These are phyloP conservation scores for Acronicta psi DNA, from an alignment of 2,888 invertebrate species.

Conservation along the genomic window DNA sequence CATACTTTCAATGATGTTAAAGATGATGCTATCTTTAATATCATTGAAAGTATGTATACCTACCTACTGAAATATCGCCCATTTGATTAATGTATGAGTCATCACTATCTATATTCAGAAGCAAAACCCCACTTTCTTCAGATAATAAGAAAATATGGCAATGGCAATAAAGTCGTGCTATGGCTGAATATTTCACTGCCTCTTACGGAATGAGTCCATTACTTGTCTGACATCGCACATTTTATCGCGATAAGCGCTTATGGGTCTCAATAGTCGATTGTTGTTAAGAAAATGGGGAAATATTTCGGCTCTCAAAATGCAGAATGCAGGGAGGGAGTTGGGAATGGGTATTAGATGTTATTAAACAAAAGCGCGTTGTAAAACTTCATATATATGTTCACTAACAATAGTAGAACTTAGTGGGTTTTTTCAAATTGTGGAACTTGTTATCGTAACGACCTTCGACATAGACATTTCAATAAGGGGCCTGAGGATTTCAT, in stretches of 20 bases:
- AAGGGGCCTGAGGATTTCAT: no score
- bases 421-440: no score
- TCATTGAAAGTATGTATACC: neutral
- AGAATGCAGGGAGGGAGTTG: conserved; percentile 46
- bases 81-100: conserved; percentile 25
- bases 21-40: no score
- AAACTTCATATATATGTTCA: no score
- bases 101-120: conserved; percentile 15
- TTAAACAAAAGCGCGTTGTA: no score
- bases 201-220: conserved; percentile 56
- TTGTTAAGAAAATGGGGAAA: conserved; percentile 63
- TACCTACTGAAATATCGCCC: neutral
- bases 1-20: neutral
- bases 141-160: conserved; percentile 50
- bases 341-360: neutral
- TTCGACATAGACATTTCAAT: no score
- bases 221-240: conserved; percentile 66
- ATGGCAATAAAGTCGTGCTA: conserved; percentile 47
- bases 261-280: conserved; percentile 60
- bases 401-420: no score
- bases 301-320: conserved; percentile 52
- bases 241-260: conserved; percentile 66
- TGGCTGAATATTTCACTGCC: conserved; percentile 54
- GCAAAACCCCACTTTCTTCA: conserved; percentile 20
- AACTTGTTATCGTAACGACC: no score